Evolutionary conservation across 2,888 invertebrate species (phyloP).

Genomic region (Copidosoma aretas): DNA sequence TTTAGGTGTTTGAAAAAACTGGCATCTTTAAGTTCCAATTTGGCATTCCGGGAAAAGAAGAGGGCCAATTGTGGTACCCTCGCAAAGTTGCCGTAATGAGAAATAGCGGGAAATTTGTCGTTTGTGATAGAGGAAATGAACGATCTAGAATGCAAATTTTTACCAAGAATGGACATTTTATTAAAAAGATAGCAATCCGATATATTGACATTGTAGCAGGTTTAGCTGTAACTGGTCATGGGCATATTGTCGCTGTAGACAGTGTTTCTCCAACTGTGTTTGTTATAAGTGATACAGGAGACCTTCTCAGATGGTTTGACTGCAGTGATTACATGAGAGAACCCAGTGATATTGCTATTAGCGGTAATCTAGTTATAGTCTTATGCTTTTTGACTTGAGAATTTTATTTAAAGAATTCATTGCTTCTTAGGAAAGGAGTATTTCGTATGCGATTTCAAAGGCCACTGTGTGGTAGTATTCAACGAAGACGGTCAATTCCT

Average conservation of each 20-base stretch:
- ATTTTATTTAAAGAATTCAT: conserved; percentile 1
- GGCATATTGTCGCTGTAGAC: conserved; percentile 95
- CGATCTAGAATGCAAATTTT: conserved; percentile 97
- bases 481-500: conserved; percentile 90
- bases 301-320: conserved; percentile 94
- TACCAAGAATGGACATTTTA: conserved; percentile 92
- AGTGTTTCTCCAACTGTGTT: conserved; percentile 97
- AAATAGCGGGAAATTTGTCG: conserved; percentile 89
- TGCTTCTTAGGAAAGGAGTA: conserved; percentile 78
- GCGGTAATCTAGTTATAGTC: conserved; percentile 68
- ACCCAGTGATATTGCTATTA: conserved; percentile 95
- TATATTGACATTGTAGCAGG: conserved; percentile 94
- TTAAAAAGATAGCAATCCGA: conserved; percentile 91
- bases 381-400: neutral
- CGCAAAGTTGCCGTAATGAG: conserved; percentile 93
- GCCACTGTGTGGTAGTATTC: conserved; percentile 96
- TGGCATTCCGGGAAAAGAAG: conserved; percentile 93
- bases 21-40: conserved; percentile 94
- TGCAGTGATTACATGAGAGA: conserved; percentile 98
- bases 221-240: conserved; percentile 88
- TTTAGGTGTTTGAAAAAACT: conserved; percentile 88
- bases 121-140: conserved; percentile 96
- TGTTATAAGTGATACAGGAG: conserved; percentile 90
- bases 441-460: conserved; percentile 98
- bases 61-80: conserved; percentile 97